Base-by-base conservation (phyloP, 2,888 invertebrate genomes). In the Allolobophora icterica region DNA sequence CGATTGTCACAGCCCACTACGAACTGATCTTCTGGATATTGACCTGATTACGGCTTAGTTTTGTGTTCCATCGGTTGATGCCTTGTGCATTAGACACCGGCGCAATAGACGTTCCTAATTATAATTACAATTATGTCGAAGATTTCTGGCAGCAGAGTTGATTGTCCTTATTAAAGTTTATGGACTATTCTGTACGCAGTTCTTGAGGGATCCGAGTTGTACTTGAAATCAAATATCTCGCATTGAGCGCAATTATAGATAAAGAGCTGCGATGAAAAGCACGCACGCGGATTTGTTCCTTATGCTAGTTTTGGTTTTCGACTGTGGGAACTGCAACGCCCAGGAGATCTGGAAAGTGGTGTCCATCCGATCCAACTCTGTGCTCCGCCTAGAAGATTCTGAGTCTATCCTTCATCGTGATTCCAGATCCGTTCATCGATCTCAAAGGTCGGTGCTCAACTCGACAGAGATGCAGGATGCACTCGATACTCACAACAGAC, bases 401-500 rank as follows among this genome's bases (percentile, higher is more conserved):
- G 17, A 45, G 45, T 45, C 45, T 15, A 15, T 45, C 45, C 17
- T 45, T 19, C 17, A 83, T 83, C 83, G 30, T 30, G 83, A 83
- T 30, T 83, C 83, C 83, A 83, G 83, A 83, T 83, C 83, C 83
- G 83, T 83, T 15, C n/a, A 33, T 83, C 83, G 83, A 33, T 33
- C 13, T 83, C 30, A n/a, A 21, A 83, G 83, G 83, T 1, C 1
- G 30, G 19, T 21, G 83, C n/a, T 83, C 6, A 83, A 24, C 83
- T 15, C 15, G 11, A 24, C 83, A 30, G 83, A 83, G 83, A 83
- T 19, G 4, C n/a, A 6, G 33, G 83, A 83, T 15, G 90, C 34
- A 0, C 34, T 91, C 6, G 34, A 71, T 38, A 24, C n/a, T 21
- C 91, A 91, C 71, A 91, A 91, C 91, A 58, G 33, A 40, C 30